These are phyloP conservation scores for Archilochus colubris DNA, from an alignment of 2,113 vertebrate genomes.

Conservation along the genomic window DNA sequence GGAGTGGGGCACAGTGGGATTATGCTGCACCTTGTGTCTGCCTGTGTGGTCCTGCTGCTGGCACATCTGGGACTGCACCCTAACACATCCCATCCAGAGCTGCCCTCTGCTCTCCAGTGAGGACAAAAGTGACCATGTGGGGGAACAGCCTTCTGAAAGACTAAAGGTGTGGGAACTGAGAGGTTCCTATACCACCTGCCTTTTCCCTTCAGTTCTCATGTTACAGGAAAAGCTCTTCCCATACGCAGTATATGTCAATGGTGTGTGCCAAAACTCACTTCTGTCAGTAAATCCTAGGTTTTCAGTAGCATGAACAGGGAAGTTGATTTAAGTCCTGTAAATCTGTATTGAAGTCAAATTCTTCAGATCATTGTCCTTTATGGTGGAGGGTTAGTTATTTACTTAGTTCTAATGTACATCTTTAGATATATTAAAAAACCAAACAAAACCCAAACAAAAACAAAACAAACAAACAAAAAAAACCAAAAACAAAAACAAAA, in stretches of 20 bases:
- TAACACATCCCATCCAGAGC: not conserved
- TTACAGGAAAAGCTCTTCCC: not conserved
- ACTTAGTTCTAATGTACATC: not conserved
- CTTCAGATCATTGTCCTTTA: not conserved
- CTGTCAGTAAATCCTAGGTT: not conserved
- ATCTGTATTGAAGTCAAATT: not conserved
- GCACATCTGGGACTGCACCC: rapidly evolving
- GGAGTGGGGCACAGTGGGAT: rapidly evolving
- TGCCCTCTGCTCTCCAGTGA: not conserved
- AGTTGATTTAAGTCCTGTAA: not conserved
- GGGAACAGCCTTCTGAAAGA: not conserved
- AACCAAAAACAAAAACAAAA: no score
- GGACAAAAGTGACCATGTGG: not conserved
- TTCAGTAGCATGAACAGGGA: not conserved
- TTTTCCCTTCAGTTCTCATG: not conserved
- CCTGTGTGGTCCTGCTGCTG: not conserved
- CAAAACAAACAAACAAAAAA: not conserved
- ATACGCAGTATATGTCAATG: not conserved
- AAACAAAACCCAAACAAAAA: not conserved
- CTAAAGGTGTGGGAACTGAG: not conserved
- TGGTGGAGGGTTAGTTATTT: not conserved
- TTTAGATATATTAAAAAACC: not conserved
- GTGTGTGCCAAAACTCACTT: not conserved
- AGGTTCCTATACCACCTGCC: not conserved
- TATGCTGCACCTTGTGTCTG: rapidly evolving